Conservation (phyloP, 1,140 invertebrate genomes). For the Listronotus bonariensis region DNA sequence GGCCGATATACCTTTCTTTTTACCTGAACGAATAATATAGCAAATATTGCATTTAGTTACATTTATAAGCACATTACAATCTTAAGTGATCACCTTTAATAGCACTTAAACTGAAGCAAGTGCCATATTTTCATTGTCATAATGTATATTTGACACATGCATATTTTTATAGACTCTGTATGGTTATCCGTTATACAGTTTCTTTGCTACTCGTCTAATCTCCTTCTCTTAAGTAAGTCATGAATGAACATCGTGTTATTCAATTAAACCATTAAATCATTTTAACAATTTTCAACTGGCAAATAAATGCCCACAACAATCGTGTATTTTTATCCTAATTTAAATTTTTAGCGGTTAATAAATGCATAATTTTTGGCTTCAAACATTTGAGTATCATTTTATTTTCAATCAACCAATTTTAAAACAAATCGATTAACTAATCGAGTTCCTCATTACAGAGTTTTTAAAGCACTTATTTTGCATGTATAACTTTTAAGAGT, state of each 20-base stretch:
- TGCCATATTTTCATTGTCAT: not conserved
- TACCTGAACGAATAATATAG: too few relatives aligned
- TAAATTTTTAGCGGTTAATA: constrained; percentile 27
- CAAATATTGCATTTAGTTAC: too few relatives aligned
- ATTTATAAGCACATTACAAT: too few relatives aligned
- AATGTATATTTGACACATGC: not conserved
- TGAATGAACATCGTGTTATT: constrained; percentile 16
- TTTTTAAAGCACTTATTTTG: too few relatives aligned
- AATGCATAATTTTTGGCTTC: constrained; percentile 33
- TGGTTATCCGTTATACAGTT: not conserved
- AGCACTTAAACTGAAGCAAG: too few relatives aligned
- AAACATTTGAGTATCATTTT: constrained; percentile 3
- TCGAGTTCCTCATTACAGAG: too few relatives aligned
- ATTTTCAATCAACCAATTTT: not conserved
- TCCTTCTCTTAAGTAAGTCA: constrained; percentile 6
- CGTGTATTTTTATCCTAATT: constrained; percentile 26
- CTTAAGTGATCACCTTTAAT: too few relatives aligned
- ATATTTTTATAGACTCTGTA: not conserved
- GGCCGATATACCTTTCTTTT: too few relatives aligned
- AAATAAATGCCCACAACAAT: constrained; percentile 24
- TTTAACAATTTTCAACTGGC: constrained; percentile 24
- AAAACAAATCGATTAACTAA: not conserved
- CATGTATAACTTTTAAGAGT: too few relatives aligned
- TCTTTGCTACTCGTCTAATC: not conserved
- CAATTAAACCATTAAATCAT: constrained; percentile 27